Evolutionary conservation across 2,888 invertebrate species (phyloP).

Genomic region (Phalangium opilio): DNA sequence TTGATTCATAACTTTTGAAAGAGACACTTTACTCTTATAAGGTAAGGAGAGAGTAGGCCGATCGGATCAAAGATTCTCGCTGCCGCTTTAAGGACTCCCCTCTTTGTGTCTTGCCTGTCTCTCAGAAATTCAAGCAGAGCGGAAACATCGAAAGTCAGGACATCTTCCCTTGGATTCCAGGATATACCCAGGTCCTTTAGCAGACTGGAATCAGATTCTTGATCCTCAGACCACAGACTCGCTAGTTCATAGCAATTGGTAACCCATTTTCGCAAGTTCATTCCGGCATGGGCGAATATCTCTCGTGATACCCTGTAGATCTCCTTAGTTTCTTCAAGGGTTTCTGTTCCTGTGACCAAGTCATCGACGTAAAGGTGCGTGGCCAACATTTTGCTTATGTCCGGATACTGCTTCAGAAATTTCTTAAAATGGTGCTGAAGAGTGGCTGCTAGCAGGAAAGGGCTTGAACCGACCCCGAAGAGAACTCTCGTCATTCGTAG

Average conservation of each 20-base stretch:
- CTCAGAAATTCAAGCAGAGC: too few relatives aligned
- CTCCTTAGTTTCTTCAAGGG: neutral
- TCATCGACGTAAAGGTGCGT: slow-evolving; percentile 3
- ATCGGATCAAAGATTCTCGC: neutral
- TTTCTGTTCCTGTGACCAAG: neutral
- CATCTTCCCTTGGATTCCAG: slow-evolving; percentile 1
- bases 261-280: slow-evolving; percentile 4
- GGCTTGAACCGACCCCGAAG: too few relatives aligned
- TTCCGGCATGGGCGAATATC: neutral
- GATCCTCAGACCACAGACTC: neutral
- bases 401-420: neutral
- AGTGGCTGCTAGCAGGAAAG: too few relatives aligned
- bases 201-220: neutral
- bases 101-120: too few relatives aligned
- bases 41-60: neutral
- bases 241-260: neutral
- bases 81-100: too few relatives aligned
- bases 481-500: too few relatives aligned
- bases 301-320: neutral
- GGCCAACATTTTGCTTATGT: neutral
- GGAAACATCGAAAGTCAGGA: neutral
- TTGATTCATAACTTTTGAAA: slow-evolving; percentile 2
- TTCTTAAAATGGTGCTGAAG: slow-evolving; percentile 4
- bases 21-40: slow-evolving; percentile 4
- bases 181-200: slow-evolving; percentile 2